Base-by-base conservation (phyloP, 1,140 invertebrate species). In the Proales similis region DNA sequence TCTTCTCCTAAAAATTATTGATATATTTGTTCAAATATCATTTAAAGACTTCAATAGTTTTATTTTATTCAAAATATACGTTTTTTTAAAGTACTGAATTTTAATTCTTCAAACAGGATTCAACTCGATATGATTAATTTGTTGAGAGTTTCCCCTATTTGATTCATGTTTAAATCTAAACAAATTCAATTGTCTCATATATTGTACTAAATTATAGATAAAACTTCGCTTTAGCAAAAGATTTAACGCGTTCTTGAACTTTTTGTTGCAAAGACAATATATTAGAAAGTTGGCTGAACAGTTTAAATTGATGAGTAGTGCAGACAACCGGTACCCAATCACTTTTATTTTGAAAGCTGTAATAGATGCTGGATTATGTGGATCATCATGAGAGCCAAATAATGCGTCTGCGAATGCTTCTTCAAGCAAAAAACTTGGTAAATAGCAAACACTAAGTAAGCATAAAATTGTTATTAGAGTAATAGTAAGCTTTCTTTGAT, bases 251-350 rank as follows among this genome's bases (percentile, higher is more conserved):
- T 57, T 57, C 30, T 57, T 57, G 29, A 57, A 57, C 32, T 57
- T 57, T 39, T 57, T 57, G 45, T 57, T 57, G 45, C 51, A 57
- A 39, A 57, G 45, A 38, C 51, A 57, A 39, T 57, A 57, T 20
- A 57, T 57, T n/a, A 57, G 29, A 57, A 57, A 57, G 45, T 57
- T 57, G 9, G 51, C 51, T 39, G 45, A 42, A 38, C 51, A 57
- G 45, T 57, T 57, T 17, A 57, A 57, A 57, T 57, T 42, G 2
- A 57, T 57, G 3, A 57, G 19, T 12, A 57, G 39, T 27, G 45
- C 45, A 17, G 51, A 36, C 9, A 57, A 19, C 30, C 51, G 19
- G 20, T 57, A 27, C 30, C 51, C 51, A 24, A 57, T 39, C 6
- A 39, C 32, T 42, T 57, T 57, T 39, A 57, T 57, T 12, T 29